These are phyloP conservation scores for Amniataba percoides DNA, from an alignment of 2,797 vertebrate genomes.

Conservation along the genomic window DNA sequence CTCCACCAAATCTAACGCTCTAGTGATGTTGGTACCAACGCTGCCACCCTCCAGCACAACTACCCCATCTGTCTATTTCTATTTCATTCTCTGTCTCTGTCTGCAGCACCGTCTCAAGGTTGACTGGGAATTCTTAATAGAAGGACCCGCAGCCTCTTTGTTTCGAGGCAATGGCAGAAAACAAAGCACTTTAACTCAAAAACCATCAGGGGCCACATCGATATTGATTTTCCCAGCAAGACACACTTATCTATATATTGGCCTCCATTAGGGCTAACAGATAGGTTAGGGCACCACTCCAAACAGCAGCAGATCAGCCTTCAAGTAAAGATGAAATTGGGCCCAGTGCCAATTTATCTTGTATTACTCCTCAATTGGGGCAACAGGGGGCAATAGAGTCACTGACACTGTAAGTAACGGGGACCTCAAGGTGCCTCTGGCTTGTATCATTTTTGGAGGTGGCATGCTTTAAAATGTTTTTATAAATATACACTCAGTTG, in stretches of 20 bases:
- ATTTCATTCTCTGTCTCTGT: slow-evolving; percentile 61
- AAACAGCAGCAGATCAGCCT: slow-evolving; percentile 73
- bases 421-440: background rate
- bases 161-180: slow-evolving; percentile 73
- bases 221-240: slow-evolving; percentile 87
- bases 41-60: slow-evolving; percentile 40
- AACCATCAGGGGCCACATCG: slow-evolving; percentile 82
- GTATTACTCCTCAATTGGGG: slow-evolving; percentile 77
- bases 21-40: slow-evolving; percentile 54
- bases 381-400: slow-evolving; percentile 77
- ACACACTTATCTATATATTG: slow-evolving; percentile 86
- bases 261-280: slow-evolving; percentile 81
- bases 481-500: background rate
- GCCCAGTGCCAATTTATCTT: slow-evolving; percentile 81
- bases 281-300: slow-evolving; percentile 74
- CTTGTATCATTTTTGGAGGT: background rate
- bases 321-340: slow-evolving; percentile 81
- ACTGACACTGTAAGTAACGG: slow-evolving; percentile 60
- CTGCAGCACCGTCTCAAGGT: slow-evolving; percentile 68
- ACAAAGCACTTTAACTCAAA: slow-evolving; percentile 80
- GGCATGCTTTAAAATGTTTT: slow-evolving; percentile 10
- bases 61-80: slow-evolving; percentile 58
- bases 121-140: slow-evolving; percentile 76
- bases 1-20: slow-evolving; percentile 76
- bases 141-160: slow-evolving; percentile 67